phyloP scores from a whole-genome alignment of 2,888 invertebrate species.

The Tuta absoluta region DNA sequence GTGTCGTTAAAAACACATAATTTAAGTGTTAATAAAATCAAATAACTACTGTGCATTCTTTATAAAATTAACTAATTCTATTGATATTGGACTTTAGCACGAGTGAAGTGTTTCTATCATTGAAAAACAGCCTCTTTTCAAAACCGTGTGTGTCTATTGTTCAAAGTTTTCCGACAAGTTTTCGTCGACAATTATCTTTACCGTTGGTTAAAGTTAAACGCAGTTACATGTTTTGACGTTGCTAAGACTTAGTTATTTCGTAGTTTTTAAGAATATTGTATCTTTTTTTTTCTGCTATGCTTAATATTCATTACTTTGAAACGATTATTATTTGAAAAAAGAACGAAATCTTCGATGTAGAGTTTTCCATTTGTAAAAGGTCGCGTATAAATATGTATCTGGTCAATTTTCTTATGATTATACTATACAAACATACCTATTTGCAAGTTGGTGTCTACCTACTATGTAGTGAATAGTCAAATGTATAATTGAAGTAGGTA shows the following conservation, averaged over 20 bases:
- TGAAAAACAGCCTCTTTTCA: not conserved
- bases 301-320: not conserved
- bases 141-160: not conserved
- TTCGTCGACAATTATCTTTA: not conserved
- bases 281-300: not conserved
- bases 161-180: not conserved
- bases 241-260: not conserved
- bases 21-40: too few species aligned
- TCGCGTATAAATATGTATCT: too few species aligned
- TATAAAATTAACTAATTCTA: too few species aligned
- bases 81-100: not conserved
- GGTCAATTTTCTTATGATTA: too few species aligned
- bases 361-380: not conserved
- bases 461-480: too few species aligned
- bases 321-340: not conserved
- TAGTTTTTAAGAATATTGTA: slow-evolving; percentile 8
- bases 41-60: too few species aligned
- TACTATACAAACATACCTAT: too few species aligned
- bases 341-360: not conserved
- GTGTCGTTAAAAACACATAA: not conserved
- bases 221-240: slow-evolving; percentile 12
- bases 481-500: too few species aligned
- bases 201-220: slow-evolving; percentile 3
- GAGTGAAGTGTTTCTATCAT: not conserved
- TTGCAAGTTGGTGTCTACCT: too few species aligned